A percentile compares a stretch with the other conserved stretches of the same genome.
These are phyloP conservation scores for Diorhabda elongata DNA, from an alignment of 1,140 invertebrate species.

Conservation along the genomic window DNA sequence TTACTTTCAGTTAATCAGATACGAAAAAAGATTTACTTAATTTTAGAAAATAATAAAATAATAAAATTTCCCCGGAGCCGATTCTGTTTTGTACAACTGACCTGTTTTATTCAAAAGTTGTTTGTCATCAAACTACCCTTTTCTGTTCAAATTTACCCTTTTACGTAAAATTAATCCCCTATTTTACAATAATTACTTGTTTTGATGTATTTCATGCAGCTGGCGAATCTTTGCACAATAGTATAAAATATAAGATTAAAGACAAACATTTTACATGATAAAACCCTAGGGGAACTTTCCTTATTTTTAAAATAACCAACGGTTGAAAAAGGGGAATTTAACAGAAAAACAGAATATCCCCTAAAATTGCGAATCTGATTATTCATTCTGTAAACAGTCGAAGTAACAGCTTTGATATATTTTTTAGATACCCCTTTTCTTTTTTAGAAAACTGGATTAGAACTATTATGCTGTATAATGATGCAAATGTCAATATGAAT, in stretches of 20 bases:
- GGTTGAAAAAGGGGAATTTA: conserved; percentile 8
- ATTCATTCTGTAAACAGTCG: background rate
- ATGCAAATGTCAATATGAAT: too few species aligned
- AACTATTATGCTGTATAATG: too few species aligned
- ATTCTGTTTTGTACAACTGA: conserved; percentile 14
- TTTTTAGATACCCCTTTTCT: background rate
- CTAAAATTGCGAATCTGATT: background rate
- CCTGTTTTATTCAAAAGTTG: conserved; percentile 38
- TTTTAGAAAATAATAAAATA: too few species aligned
- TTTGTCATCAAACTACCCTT: conserved; percentile 40
- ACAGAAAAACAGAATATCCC: background rate
- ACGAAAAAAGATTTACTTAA: too few species aligned
- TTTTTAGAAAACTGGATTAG: background rate
- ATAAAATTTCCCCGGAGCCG: too few species aligned
- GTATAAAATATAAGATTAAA: conserved; percentile 36
- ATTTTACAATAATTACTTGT: conserved; percentile 47
- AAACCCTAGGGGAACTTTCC: conserved; percentile 15
- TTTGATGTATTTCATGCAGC: conserved; percentile 43
- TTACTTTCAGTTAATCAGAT: too few species aligned
- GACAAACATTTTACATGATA: conserved; percentile 31
- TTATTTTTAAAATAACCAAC: conserved; percentile 13
- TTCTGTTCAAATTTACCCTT: conserved; percentile 42
- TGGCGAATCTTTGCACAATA: conserved; percentile 31
- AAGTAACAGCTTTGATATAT: background rate
- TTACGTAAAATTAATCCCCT: conserved; percentile 44